A percentile compares a stretch with the other conserved stretches of the same genome.
Conservation (phyloP, 2,113 vertebrate species). For the Misgurnus mizolepis region DNA sequence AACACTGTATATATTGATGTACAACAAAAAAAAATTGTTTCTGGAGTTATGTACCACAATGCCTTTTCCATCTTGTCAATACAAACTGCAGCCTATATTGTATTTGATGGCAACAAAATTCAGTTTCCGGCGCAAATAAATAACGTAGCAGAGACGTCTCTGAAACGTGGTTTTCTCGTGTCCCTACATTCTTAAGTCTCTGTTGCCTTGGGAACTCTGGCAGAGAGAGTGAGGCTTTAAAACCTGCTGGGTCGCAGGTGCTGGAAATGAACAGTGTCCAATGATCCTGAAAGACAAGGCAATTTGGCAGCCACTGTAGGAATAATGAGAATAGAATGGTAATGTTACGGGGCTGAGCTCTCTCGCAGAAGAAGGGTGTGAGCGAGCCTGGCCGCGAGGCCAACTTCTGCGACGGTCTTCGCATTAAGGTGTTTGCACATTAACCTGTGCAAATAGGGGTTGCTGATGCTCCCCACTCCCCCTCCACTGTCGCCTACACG, state of each 20-base stretch:
- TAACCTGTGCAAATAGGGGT: slow-evolving; percentile 78
- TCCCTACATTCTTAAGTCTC: slow-evolving; percentile 12
- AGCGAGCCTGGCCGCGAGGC: background rate
- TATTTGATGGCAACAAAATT: too few species aligned
- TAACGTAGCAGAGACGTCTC: background rate
- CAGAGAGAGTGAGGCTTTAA: slow-evolving; percentile 45
- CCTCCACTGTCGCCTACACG: background rate
- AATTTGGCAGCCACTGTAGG: slow-evolving; percentile 72
- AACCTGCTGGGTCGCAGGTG: slow-evolving; percentile 58
- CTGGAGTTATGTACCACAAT: too few species aligned
- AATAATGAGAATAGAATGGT: slow-evolving; percentile 75
- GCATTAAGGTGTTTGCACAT: slow-evolving; percentile 72
- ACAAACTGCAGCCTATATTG: too few species aligned
- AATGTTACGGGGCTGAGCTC: slow-evolving; percentile 69
- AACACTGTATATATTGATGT: too few species aligned
- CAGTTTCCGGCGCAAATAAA: background rate
- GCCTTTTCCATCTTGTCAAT: too few species aligned
- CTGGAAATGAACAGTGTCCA: slow-evolving; percentile 66
- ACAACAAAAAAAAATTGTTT: too few species aligned
- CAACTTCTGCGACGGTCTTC: slow-evolving; percentile 35
- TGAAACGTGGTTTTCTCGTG: background rate
- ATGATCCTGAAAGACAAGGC: slow-evolving; percentile 77
- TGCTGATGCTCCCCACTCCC: slow-evolving; percentile 62
- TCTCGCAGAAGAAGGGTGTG: slow-evolving; percentile 39
- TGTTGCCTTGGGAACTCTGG: slow-evolving; percentile 33